phyloP scores from a whole-genome alignment of 2,797 vertebrate genomes.

The Channallabes apus region DNA sequence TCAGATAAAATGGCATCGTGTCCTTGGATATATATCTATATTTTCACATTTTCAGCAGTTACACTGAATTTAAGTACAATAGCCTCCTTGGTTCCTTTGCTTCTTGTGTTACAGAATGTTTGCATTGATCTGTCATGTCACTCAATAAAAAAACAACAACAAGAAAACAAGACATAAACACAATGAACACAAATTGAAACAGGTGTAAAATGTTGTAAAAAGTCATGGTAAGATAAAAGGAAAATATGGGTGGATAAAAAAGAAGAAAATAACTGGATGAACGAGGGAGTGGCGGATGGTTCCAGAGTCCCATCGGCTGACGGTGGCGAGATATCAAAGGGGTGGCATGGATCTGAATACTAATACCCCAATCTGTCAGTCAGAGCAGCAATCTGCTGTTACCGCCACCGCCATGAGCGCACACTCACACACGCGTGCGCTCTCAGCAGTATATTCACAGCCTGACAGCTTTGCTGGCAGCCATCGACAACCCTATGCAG shows the following conservation, averaged over 20 bases:
- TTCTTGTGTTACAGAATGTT: neutral
- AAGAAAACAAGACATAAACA: neutral
- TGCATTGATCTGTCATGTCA: neutral
- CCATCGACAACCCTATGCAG: conserved; percentile 35
- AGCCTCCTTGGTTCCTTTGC: neutral
- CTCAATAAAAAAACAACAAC: no score
- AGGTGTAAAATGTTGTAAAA: conserved; percentile 10
- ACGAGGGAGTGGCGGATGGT: conserved; percentile 36
- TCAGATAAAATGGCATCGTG: neutral
- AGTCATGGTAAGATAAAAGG: conserved; percentile 5
- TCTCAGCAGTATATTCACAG: conserved; percentile 36
- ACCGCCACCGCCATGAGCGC: conserved; percentile 34
- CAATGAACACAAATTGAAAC: neutral
- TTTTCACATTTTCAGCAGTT: neutral
- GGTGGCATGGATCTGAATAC: conserved; percentile 56
- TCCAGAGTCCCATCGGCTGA: conserved; percentile 48
- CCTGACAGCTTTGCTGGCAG: conserved; percentile 52
- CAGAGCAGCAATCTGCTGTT: conserved; percentile 50
- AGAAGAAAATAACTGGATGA: conserved; percentile 33
- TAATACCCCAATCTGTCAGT: conserved; percentile 60
- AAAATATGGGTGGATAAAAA: conserved; percentile 21
- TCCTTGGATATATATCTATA: neutral
- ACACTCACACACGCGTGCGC: conserved; percentile 21
- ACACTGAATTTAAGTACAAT: neutral
- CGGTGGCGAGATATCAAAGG: conserved; percentile 58